Evolutionary conservation across 2,797 vertebrate species (phyloP).

Genomic region (Iguana delicatissima): DNA sequence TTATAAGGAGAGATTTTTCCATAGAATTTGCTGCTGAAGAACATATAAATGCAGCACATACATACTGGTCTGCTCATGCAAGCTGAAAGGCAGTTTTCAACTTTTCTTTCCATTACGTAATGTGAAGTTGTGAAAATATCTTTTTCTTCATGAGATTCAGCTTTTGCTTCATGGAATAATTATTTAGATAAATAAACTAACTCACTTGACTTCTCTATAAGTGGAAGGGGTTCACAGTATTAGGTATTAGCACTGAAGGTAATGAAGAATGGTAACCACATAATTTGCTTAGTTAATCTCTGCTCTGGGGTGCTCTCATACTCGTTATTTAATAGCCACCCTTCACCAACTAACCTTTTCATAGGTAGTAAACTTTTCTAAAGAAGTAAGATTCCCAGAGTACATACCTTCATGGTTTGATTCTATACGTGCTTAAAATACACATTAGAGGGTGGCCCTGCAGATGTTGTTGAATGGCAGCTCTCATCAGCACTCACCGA

Average conservation of each 20-base stretch:
- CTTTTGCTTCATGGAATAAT: background rate
- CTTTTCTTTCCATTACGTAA: background rate
- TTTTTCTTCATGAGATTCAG: background rate
- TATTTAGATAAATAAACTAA: background rate
- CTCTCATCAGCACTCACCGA: no score
- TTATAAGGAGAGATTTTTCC: slow-evolving; percentile 45
- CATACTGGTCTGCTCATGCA: slow-evolving; percentile 25
- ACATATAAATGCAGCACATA: slow-evolving; percentile 36
- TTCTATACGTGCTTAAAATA: background rate
- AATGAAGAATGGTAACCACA: no score
- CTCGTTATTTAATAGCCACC: background rate
- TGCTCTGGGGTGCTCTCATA: background rate
- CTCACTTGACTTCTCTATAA: background rate
- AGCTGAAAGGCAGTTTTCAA: background rate
- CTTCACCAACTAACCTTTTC: background rate
- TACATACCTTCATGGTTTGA: background rate
- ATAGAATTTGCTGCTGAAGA: background rate
- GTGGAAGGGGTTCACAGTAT: background rate
- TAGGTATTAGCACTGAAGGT: no score
- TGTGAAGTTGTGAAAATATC: slow-evolving; percentile 29
- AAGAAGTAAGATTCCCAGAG: background rate
- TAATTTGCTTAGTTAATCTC: background rate
- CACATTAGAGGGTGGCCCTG: no score
- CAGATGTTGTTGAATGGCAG: no score
- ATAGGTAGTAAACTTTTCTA: background rate